These are phyloP conservation scores for Hippolais icterina DNA, from an alignment of 2,113 vertebrate species.

Conservation along the genomic window DNA sequence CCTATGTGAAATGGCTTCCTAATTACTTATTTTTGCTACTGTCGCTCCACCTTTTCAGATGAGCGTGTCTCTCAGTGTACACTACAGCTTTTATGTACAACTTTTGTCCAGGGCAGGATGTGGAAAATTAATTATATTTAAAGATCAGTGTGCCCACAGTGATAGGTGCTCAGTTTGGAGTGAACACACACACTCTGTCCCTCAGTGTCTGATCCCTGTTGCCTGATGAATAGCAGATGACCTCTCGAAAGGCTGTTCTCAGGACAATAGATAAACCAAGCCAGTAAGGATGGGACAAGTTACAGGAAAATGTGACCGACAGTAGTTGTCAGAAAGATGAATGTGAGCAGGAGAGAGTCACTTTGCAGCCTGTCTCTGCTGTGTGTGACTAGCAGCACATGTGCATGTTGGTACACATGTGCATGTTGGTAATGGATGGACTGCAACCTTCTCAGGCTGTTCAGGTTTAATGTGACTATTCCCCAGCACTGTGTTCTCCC, in stretches of 20 bases:
- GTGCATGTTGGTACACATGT: neutral
- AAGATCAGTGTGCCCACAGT: neutral
- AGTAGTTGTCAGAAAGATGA: neutral
- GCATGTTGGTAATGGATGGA: neutral
- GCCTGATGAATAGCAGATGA: neutral
- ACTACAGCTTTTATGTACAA: neutral
- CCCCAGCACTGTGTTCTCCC: neutral
- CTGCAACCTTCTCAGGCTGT: neutral
- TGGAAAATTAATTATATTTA: neutral
- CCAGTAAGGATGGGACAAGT: neutral
- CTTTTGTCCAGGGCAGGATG: neutral
- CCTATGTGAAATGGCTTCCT: neutral
- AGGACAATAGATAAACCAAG: neutral
- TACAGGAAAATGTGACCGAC: neutral
- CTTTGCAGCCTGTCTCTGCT: neutral
- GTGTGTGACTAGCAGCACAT: neutral
- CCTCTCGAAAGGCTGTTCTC: neutral
- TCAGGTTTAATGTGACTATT: neutral
- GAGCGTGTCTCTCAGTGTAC: accelerated
- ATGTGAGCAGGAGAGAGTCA: neutral
- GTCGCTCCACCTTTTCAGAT: neutral
- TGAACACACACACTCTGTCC: neutral
- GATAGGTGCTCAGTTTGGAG: neutral
- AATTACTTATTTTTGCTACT: neutral
- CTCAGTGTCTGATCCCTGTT: neutral